Conservation (phyloP, 2,888 invertebrate genomes). For the Unio pictorum region DNA sequence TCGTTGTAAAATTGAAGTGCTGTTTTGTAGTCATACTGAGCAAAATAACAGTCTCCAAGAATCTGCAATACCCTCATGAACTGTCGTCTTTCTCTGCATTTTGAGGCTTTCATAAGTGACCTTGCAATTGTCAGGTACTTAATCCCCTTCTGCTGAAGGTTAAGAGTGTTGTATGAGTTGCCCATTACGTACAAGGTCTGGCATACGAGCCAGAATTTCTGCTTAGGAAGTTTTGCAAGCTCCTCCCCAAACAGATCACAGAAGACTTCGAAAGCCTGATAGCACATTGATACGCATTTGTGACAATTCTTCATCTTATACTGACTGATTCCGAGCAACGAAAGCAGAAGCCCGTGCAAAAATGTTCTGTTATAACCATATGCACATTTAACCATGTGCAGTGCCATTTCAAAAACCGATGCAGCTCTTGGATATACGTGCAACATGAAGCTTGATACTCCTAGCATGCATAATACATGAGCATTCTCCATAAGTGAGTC, state of each 20-base stretch:
- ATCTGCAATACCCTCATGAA: constrained; percentile 64
- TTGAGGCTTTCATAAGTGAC: constrained; percentile 56
- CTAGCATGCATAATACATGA: constrained; percentile 69
- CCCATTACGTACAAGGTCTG: constrained; percentile 68
- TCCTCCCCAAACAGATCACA: constrained; percentile 61
- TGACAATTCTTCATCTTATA: constrained; percentile 68
- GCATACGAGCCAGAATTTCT: constrained; percentile 68
- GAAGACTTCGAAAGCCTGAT: constrained; percentile 66
- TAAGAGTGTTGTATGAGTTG: constrained; percentile 65
- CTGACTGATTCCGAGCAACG: constrained; percentile 65
- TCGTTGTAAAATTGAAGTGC: constrained; percentile 66
- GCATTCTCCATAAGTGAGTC: constrained; percentile 64
- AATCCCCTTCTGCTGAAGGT: constrained; percentile 65
- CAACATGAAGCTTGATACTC: constrained; percentile 66
- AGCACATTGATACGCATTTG: constrained; percentile 67
- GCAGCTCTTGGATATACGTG: constrained; percentile 68
- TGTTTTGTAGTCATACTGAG: constrained; percentile 65
- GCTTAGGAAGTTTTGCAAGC: constrained; percentile 58
- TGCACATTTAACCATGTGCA: constrained; percentile 65
- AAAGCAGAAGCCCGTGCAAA: constrained; percentile 63
- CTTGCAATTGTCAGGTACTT: constrained; percentile 64
- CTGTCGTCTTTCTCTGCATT: constrained; percentile 54
- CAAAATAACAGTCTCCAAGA: constrained; percentile 66
- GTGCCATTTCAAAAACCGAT: constrained; percentile 66
- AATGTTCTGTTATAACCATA: constrained; percentile 56